Evolutionary conservation across 1,140 invertebrate genomes (phyloP).

Genomic region (Drosophila lacertosa): DNA sequence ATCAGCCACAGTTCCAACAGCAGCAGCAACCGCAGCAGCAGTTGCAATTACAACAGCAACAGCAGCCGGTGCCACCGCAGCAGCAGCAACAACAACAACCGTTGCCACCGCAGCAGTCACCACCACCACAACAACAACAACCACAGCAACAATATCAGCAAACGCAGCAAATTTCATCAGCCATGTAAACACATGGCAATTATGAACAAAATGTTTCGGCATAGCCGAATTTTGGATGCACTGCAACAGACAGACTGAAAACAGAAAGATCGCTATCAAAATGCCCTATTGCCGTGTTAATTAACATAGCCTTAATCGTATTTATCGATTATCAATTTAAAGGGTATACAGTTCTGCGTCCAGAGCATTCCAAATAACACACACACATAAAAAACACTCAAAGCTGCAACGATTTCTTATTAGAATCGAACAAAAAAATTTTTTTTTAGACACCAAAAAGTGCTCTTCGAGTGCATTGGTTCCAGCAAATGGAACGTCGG

Average conservation of each 20-base stretch:
- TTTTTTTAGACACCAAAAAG: constrained; percentile 69
- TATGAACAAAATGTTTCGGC: constrained; percentile 21
- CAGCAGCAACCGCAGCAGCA: constrained; percentile 44
- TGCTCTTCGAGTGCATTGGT: constrained; percentile 49
- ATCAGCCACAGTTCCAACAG: constrained; percentile 32
- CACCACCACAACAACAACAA: constrained; percentile 22
- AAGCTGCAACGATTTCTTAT: constrained; percentile 29
- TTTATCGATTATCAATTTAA: constrained; percentile 8
- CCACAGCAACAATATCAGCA: constrained; percentile 30
- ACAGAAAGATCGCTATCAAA: neutral
- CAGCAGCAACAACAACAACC: constrained; percentile 24
- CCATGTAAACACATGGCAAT: constrained; percentile 58
- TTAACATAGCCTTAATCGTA: constrained; percentile 47
- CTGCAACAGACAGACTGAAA: neutral
- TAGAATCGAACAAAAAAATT: constrained; percentile 35
- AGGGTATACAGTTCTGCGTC: constrained; percentile 1
- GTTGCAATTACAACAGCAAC: constrained; percentile 12
- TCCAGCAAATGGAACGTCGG: constrained; percentile 10
- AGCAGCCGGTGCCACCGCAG: constrained; percentile 14
- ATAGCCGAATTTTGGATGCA: constrained; percentile 10
- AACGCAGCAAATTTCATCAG: constrained; percentile 67
- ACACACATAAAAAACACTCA: neutral
- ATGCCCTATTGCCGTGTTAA: constrained; percentile 43
- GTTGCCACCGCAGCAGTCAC: constrained; percentile 25
- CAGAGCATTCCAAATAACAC: constrained; percentile 18